These are phyloP conservation scores for Prolemur simus DNA, from an alignment of 2,113 vertebrate genomes.

Conservation along the genomic window DNA sequence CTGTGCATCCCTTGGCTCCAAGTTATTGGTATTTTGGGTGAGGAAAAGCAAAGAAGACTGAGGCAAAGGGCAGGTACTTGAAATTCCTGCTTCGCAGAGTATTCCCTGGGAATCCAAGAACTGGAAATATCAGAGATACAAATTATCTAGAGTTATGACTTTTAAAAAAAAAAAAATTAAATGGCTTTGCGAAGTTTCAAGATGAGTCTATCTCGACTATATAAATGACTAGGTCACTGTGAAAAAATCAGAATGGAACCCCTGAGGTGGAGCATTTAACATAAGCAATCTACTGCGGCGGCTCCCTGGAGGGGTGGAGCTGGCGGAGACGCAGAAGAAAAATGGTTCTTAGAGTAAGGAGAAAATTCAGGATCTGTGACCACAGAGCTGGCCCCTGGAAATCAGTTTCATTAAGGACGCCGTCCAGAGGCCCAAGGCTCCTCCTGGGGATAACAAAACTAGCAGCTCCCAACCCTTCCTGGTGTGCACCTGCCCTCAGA, in stretches of 20 bases:
- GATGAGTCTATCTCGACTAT: constrained; percentile 47
- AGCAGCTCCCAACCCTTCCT: neutral
- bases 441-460: neutral
- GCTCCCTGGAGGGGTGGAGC: constrained; percentile 57
- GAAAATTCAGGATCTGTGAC: constrained; percentile 42
- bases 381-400: constrained; percentile 4
- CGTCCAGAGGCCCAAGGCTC: neutral
- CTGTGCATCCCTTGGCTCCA: neutral
- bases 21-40: neutral
- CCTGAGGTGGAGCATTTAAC: constrained; percentile 62
- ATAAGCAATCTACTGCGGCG: constrained; percentile 72
- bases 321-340: constrained; percentile 53
- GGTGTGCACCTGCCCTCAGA: neutral
- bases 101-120: neutral
- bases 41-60: neutral
- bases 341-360: constrained; percentile 53
- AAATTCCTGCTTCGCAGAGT: neutral
- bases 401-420: constrained; percentile 34
- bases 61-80: neutral
- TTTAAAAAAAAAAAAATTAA: constrained; percentile 63
- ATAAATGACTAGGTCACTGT: constrained; percentile 53
- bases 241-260: constrained; percentile 54
- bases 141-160: constrained; percentile 61
- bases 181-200: constrained; percentile 57
- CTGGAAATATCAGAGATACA: constrained; percentile 21